A percentile compares a stretch with the other conserved stretches of the same genome.
Evolutionary conservation across 2,888 invertebrate species (phyloP).

Genomic region (Copidosoma aretas): DNA sequence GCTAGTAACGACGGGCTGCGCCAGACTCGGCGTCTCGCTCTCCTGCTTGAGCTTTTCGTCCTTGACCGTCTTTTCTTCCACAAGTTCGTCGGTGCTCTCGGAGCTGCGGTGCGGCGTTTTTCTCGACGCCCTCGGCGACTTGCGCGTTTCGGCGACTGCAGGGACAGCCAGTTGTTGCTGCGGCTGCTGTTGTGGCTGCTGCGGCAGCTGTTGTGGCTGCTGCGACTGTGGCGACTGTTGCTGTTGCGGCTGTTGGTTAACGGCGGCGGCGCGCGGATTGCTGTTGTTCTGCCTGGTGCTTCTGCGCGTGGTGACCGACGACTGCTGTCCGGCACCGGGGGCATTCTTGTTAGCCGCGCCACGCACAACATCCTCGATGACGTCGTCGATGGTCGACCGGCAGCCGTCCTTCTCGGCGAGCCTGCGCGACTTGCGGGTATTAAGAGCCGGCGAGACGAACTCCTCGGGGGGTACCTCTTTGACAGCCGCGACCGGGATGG

Average conservation of each 20-base stretch:
- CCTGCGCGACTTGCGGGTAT: constrained; percentile 82
- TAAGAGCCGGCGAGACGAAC: constrained; percentile 68
- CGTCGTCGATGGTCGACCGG: constrained; percentile 82
- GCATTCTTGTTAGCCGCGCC: constrained; percentile 66
- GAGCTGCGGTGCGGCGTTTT: constrained; percentile 71
- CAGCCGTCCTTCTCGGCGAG: constrained; percentile 79
- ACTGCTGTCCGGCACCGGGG: constrained; percentile 56
- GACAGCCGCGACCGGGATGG: constrained; percentile 61
- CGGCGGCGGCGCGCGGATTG: constrained; percentile 48
- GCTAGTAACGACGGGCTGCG: not conserved
- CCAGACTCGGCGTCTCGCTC: not conserved
- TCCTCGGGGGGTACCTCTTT: constrained; percentile 67
- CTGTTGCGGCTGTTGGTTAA: constrained; percentile 53
- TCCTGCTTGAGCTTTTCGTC: constrained; percentile 21
- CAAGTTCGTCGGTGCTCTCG: constrained; percentile 70
- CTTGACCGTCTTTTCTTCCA: constrained; percentile 66
- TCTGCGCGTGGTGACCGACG: constrained; percentile 62
- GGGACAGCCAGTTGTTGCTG: constrained; percentile 38
- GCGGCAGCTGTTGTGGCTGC: constrained; percentile 41
- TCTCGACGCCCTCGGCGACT: constrained; percentile 71
- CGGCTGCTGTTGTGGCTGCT: constrained; percentile 52
- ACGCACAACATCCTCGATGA: constrained; percentile 88
- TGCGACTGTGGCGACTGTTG: constrained; percentile 50
- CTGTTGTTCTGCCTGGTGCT: constrained; percentile 66
- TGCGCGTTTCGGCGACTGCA: constrained; percentile 60